Percentiles rank a stretch among this genome's conserved stretches.
phyloP scores from a whole-genome alignment of 1,140 invertebrate genomes.

The Drosophila nasuta region DNA sequence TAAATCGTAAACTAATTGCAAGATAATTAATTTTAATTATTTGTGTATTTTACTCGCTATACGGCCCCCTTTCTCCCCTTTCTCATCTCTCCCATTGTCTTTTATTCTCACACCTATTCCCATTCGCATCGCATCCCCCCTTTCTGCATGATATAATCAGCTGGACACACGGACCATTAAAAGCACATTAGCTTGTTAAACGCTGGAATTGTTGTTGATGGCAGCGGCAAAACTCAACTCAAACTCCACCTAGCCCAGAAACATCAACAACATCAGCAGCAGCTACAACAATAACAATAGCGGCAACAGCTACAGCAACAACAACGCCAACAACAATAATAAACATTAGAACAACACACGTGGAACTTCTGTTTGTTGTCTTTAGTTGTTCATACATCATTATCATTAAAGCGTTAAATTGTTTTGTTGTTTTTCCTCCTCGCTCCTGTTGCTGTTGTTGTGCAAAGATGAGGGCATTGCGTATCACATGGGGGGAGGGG shows the following conservation, averaged over 20 bases:
- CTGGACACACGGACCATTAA: constrained; percentile 73
- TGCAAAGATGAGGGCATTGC: constrained; percentile 14
- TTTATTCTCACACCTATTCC: not conserved
- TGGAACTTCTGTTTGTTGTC: constrained; percentile 74
- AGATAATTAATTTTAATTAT: constrained; percentile 84
- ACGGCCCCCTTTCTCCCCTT: not conserved
- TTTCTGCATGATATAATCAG: constrained; percentile 68
- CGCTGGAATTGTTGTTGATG: constrained; percentile 52
- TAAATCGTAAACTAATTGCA: constrained; percentile 83
- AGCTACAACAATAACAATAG: constrained; percentile 4
- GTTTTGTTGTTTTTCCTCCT: constrained; percentile 66
- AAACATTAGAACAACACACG: constrained; percentile 58
- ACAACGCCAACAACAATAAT: constrained; percentile 38
- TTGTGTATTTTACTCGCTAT: constrained; percentile 75
- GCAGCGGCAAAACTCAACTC: constrained; percentile 26
- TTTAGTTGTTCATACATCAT: constrained; percentile 81
- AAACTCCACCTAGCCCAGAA: constrained; percentile 34
- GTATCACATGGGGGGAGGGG: constrained; percentile 5
- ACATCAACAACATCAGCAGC: constrained; percentile 39
- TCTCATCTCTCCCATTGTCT: not conserved
- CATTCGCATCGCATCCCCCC: not conserved
- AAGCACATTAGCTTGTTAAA: constrained; percentile 83
- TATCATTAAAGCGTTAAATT: constrained; percentile 83
- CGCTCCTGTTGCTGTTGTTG: constrained; percentile 9
- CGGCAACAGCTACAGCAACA: constrained; percentile 2